A percentile compares a stretch with the other conserved stretches of the same genome.
These are phyloP conservation scores for Limnephilus auricula DNA, from an alignment of 2,888 invertebrate species.

Conservation along the genomic window DNA sequence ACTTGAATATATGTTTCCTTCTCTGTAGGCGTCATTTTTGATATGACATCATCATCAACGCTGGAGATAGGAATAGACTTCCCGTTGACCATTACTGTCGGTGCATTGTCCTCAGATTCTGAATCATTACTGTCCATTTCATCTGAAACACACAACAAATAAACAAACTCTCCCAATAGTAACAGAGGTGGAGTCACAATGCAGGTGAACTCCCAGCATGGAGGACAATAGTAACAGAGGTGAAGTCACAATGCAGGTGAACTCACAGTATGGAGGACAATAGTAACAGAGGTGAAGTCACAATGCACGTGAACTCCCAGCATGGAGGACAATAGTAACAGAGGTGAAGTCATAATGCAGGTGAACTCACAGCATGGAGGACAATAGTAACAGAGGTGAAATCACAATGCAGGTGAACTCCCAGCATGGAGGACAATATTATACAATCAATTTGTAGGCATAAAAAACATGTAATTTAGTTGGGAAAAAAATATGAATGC, in stretches of 20 bases:
- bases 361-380: no score
- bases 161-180: slow-evolving; percentile 30
- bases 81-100: slow-evolving; percentile 89
- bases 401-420: no score
- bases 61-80: slow-evolving; percentile 88
- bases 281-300: neutral
- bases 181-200: neutral
- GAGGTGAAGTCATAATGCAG: no score
- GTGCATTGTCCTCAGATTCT: slow-evolving; percentile 87
- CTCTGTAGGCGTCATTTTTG: slow-evolving; percentile 93
- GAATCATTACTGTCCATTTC: slow-evolving; percentile 87
- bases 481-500: no score
- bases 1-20: slow-evolving; percentile 96
- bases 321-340: slow-evolving; percentile 26
- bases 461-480: no score
- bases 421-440: no score
- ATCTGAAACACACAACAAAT: slow-evolving; percentile 72
- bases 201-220: no score
- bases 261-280: no score
- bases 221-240: neutral
- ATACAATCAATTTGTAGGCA: no score
- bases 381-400: neutral
- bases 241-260: no score
- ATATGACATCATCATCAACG: slow-evolving; percentile 91
- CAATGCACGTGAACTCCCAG: no score